Evolutionary conservation across 1,140 invertebrate genomes (phyloP), one percentile per base, ranked within the genome.

Genomic region (Bombus pascuorum): DNA sequence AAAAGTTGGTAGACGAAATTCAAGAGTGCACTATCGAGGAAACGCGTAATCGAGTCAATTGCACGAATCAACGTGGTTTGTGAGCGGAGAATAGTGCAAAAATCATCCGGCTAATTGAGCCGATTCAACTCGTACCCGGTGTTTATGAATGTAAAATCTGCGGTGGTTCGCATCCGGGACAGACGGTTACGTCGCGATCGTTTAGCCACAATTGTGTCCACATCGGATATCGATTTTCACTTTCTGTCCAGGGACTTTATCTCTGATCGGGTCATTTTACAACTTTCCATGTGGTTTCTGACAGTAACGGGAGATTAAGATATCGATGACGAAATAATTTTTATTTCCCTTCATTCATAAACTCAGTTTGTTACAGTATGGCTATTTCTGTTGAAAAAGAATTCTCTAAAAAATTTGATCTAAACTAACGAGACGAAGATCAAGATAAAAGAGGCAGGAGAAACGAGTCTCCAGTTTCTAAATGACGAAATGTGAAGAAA

Each of bases 171-270:
- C 39, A 39, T 37, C 25, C 39, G 62, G 25, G 44, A 44, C 2
- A 10, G 53, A 34, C 32, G 53, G 25, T 53, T n/a, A 13, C 37
- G 6, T 6, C 10, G 25, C 47, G 34, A 71, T 34, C 68, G 34
- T 71, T 84, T 62, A 53, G 13, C 76, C 74, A 22, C 82, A 42
- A 83, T 78, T 84, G 65, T 59, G 37, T 71, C 75, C 81, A 32
- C 32, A 59, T 15, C 53, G 18, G 72, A 75, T 85, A 85, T 85
- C 76, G 83, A 85, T 72, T 85, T 72, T 68, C 76, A 65, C 53
- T 84, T 79, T 79, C 66, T n/a, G 34, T 10, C 34, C 3, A 34
- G 25, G n/a, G 10, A 34, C 32, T 65, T 62, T 53, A 78, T 39
- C 68, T 39, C 25, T 0, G 10, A 44, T 25, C 8, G 65, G 28